Percentiles rank a stretch among this genome's conserved stretches.
These are phyloP conservation scores for Hyles vespertilio DNA, from an alignment of 1,140 invertebrate species.

Conservation along the genomic window DNA sequence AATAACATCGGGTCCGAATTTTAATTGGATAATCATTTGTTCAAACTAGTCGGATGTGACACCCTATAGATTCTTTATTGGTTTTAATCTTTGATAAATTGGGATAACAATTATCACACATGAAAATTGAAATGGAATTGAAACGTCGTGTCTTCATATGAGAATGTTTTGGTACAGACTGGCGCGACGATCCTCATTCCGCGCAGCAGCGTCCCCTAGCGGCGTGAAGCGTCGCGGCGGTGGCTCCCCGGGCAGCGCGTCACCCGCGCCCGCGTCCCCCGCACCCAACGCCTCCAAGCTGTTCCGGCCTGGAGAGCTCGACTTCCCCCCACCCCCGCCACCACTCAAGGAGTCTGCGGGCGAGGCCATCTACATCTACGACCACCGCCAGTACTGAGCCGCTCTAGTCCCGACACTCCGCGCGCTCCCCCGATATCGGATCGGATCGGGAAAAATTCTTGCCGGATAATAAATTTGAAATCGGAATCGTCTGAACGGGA, in stretches of 20 bases:
- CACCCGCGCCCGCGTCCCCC: conserved; percentile 77
- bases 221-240: conserved; percentile 63
- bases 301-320: conserved; percentile 66
- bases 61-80: too few relatives aligned
- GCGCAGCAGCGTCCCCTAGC: conserved; percentile 57
- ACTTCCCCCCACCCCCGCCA: conserved; percentile 77
- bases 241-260: conserved; percentile 58
- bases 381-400: conserved; percentile 60
- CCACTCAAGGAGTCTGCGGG: conserved; percentile 80
- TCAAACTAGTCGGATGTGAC: too few relatives aligned
- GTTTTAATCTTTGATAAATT: too few relatives aligned
- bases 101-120: too few relatives aligned
- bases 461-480: conserved; percentile 45
- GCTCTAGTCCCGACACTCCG: neutral
- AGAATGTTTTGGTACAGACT: conserved; percentile 46
- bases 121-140: too few relatives aligned
- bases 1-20: too few relatives aligned
- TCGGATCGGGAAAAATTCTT: conserved; percentile 41
- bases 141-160: too few relatives aligned
- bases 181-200: conserved; percentile 76
- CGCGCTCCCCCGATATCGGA: neutral
- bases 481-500: conserved; percentile 44
- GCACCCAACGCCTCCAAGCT: conserved; percentile 68
- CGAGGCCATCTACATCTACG: conserved; percentile 77
- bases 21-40: too few relatives aligned